A percentile compares a stretch with the other conserved stretches of the same genome.
Conservation (phyloP, 2,797 vertebrate genomes). For the Ficedula albicollis region DNA sequence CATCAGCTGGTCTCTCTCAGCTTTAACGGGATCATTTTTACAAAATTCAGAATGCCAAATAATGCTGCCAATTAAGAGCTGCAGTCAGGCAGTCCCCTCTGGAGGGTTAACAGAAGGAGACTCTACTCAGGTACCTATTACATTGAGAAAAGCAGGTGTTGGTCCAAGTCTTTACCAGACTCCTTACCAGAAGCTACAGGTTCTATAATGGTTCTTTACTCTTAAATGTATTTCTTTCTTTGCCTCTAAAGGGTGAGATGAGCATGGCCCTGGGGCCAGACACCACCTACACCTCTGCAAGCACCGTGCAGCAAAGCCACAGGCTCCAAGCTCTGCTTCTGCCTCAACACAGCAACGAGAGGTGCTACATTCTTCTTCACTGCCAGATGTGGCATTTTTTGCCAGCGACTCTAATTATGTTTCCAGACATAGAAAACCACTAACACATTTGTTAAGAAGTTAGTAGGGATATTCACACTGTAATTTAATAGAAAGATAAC, state of each 20-base stretch:
- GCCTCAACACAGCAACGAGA: neutral
- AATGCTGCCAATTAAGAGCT: neutral
- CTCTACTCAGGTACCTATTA: neutral
- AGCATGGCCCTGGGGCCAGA: neutral
- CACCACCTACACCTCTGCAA: neutral
- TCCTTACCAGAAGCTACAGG: neutral
- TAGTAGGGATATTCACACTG: neutral
- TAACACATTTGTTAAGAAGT: neutral
- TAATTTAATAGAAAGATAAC: conserved; percentile 12
- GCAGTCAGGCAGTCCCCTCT: neutral
- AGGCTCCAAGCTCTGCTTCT: neutral
- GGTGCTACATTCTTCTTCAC: neutral
- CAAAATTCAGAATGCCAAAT: neutral
- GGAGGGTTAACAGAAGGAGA: neutral
- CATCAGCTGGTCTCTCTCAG: neutral
- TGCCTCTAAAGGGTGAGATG: neutral
- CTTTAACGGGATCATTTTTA: neutral
- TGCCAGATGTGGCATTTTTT: neutral
- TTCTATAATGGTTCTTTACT: neutral
- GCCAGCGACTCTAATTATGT: neutral
- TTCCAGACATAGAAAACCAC: neutral
- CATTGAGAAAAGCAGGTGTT: neutral
- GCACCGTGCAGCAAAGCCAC: neutral
- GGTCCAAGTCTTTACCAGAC: neutral
- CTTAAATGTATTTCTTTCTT: neutral